Conservation (phyloP, 2,888 invertebrate genomes). For the Brachylomia viminalis region DNA sequence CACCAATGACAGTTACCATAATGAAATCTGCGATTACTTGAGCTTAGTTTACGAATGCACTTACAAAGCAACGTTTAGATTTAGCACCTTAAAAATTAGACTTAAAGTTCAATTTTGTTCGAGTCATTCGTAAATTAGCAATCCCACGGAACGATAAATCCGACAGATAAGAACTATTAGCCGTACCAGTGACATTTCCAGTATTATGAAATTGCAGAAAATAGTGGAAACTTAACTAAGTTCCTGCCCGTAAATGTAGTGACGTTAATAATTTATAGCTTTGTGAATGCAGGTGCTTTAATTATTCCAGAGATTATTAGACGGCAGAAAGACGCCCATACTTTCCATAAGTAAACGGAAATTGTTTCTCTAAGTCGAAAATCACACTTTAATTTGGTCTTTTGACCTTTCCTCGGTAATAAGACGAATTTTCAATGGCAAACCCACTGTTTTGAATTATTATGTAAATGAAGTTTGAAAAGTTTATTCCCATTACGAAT, state of each 20-base stretch:
- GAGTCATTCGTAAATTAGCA: slow-evolving; percentile 61
- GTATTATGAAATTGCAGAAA: slow-evolving; percentile 72
- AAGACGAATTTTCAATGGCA: slow-evolving; percentile 32
- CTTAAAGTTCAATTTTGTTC: slow-evolving; percentile 59
- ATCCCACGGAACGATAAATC: slow-evolving; percentile 75
- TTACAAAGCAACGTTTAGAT: slow-evolving; percentile 21
- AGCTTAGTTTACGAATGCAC: slow-evolving; percentile 63
- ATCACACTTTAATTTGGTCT: slow-evolving; percentile 49
- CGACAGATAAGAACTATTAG: slow-evolving; percentile 75
- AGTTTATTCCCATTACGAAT: slow-evolving; percentile 40
- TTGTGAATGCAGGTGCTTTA: slow-evolving; percentile 64
- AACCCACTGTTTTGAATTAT: slow-evolving; percentile 57
- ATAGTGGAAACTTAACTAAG: slow-evolving; percentile 54
- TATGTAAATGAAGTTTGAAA: slow-evolving; percentile 54
- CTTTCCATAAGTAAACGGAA: slow-evolving; percentile 54
- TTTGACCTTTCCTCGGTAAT: slow-evolving; percentile 46
- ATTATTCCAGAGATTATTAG: slow-evolving; percentile 63
- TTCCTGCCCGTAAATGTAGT: slow-evolving; percentile 60
- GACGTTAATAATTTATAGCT: slow-evolving; percentile 67
- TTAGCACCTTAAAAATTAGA: slow-evolving; percentile 41
- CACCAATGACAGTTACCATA: slow-evolving; percentile 72
- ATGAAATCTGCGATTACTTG: slow-evolving; percentile 75
- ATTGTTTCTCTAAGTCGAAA: slow-evolving; percentile 59
- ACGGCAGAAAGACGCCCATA: slow-evolving; percentile 57
- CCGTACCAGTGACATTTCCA: slow-evolving; percentile 71